These are phyloP conservation scores for Metaphire vulgaris DNA, from an alignment of 1,140 invertebrate species.

Conservation along the genomic window DNA sequence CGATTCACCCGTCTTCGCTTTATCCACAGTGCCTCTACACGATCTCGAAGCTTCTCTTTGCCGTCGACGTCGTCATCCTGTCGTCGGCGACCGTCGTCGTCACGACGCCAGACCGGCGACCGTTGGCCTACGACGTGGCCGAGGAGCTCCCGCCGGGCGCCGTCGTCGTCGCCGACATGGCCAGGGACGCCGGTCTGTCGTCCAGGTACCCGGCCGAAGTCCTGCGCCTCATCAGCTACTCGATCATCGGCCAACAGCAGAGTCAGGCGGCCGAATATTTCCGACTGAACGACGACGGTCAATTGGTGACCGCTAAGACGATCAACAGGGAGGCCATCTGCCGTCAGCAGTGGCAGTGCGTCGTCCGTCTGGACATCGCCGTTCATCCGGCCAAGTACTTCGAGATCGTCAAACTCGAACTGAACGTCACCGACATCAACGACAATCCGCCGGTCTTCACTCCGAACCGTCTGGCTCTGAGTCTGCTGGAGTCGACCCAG, in stretches of 20 bases:
- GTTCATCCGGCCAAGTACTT: conserved; percentile 22
- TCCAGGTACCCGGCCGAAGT: neutral
- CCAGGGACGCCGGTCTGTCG: neutral
- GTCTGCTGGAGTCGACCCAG: conserved; percentile 11
- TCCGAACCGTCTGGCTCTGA: neutral
- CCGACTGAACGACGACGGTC: neutral
- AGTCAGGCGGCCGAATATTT: neutral
- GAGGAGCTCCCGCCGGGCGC: neutral
- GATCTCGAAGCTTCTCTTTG: too few relatives aligned
- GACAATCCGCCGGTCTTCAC: conserved; percentile 28
- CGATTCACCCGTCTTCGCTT: too few relatives aligned
- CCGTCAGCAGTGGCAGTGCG: neutral
- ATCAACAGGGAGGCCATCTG: conserved; percentile 16
- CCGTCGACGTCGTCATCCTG: too few relatives aligned
- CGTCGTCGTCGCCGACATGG: neutral
- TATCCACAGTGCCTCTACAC: too few relatives aligned
- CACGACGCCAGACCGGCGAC: too few relatives aligned
- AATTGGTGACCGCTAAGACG: neutral
- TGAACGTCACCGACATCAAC: conserved; percentile 26
- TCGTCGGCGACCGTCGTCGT: too few relatives aligned
- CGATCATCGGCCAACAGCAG: neutral
- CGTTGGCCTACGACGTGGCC: neutral
- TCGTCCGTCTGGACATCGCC: conserved; percentile 8
- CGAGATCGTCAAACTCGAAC: conserved; percentile 17
- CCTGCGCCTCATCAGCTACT: neutral